Percentiles rank a stretch among this genome's conserved stretches.
Conservation (phyloP, 2,888 invertebrate genomes). For the Apoda limacodes region DNA sequence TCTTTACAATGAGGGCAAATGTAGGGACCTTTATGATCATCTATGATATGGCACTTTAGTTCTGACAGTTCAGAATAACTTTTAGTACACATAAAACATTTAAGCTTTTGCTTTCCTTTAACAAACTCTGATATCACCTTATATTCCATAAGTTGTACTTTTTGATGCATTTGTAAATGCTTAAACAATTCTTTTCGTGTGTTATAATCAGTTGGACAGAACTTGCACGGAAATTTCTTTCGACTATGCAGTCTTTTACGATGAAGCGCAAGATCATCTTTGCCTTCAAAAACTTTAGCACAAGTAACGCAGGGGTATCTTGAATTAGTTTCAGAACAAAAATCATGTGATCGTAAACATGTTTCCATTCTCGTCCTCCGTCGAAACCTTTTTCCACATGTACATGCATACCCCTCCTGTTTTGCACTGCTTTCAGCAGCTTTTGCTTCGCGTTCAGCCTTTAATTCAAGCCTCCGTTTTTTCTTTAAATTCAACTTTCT, state of each 20-base stretch:
- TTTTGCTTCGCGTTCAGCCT: constrained; percentile 8
- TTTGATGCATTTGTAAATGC: constrained; percentile 54
- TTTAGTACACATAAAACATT: constrained; percentile 52
- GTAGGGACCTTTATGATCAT: constrained; percentile 50
- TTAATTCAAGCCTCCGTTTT: constrained; percentile 21
- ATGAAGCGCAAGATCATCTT: constrained; percentile 41
- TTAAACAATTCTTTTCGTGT: constrained; percentile 53
- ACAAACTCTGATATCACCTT: constrained; percentile 56
- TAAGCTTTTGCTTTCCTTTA: constrained; percentile 46
- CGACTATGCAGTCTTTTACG: constrained; percentile 46
- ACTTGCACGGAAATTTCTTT: constrained; percentile 55
- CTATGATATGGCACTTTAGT: constrained; percentile 52
- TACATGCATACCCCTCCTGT: constrained; percentile 48
- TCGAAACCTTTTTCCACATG: constrained; percentile 45
- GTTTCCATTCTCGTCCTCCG: constrained; percentile 52
- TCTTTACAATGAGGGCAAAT: constrained; percentile 44
- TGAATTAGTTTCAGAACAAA: constrained; percentile 27
- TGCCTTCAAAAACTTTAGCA: constrained; percentile 41
- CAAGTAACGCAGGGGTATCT: constrained; percentile 41
- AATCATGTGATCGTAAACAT: constrained; percentile 46
- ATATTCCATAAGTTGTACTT: constrained; percentile 57
- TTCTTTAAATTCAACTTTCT: constrained; percentile 31
- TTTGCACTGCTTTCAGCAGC: constrained; percentile 15
- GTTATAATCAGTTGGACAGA: constrained; percentile 58
- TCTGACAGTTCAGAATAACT: constrained; percentile 42